Percentiles rank a stretch among this genome's conserved stretches.
These are phyloP conservation scores for Pycnonotus jocosus DNA, from an alignment of 2,113 vertebrate species.

Conservation along the genomic window DNA sequence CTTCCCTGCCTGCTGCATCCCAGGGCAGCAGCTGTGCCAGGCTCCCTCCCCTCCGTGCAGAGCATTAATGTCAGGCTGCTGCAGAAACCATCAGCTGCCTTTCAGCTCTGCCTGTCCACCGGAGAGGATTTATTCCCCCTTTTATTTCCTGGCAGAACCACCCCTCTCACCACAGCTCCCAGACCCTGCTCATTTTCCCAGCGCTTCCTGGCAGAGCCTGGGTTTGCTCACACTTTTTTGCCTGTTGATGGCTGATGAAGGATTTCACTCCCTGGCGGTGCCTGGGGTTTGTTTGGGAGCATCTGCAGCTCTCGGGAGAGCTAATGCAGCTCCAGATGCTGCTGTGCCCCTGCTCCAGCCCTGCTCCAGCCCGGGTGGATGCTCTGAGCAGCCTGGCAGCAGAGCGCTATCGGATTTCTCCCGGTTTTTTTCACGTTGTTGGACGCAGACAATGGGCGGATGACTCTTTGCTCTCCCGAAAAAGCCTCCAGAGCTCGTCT, in stretches of 20 bases:
- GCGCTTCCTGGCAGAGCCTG: background rate
- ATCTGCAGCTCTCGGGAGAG: background rate
- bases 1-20: background rate
- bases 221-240: background rate
- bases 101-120: background rate
- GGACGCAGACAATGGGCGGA: background rate
- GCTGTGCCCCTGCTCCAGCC: background rate
- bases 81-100: background rate
- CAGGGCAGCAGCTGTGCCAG: background rate
- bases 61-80: background rate
- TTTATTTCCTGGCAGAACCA: background rate
- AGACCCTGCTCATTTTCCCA: background rate
- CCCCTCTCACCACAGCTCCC: background rate
- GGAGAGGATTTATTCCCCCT: background rate
- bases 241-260: background rate
- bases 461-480: background rate
- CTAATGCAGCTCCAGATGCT: background rate
- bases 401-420: background rate
- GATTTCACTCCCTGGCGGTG: background rate
- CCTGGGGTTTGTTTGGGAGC: background rate
- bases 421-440: background rate
- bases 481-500: background rate
- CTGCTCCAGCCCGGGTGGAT: background rate
- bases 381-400: background rate
- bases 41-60: background rate